phyloP scores from a whole-genome alignment of 2,888 invertebrate species.

The Metopia argyrocephala region DNA sequence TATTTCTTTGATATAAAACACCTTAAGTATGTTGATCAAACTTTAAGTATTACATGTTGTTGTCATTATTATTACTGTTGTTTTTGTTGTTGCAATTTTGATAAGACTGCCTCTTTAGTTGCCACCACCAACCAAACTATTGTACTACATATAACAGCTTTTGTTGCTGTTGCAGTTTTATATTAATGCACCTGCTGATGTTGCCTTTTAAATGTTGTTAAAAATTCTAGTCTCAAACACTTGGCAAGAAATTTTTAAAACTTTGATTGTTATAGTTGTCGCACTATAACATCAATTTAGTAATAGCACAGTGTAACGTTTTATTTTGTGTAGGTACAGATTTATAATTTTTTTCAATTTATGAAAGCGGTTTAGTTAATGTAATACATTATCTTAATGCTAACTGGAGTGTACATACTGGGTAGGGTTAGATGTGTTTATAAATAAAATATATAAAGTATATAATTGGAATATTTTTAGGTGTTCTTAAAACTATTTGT shows the following conservation, averaged over 20 bases:
- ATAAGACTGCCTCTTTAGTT: not conserved
- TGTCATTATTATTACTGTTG: not conserved
- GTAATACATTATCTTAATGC: too few relatives aligned
- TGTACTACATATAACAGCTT: too few relatives aligned
- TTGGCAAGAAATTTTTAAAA: constrained; percentile 26
- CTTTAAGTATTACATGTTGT: constrained; percentile 36
- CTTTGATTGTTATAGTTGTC: not conserved
- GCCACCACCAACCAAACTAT: too few relatives aligned
- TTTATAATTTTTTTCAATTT: too few relatives aligned
- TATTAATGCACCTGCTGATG: not conserved
- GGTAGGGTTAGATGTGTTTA: too few relatives aligned
- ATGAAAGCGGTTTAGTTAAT: too few relatives aligned
- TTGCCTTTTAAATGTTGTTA: constrained; percentile 24
- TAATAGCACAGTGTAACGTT: not conserved
- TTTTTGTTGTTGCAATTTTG: not conserved
- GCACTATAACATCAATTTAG: not conserved
- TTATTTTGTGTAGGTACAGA: too few relatives aligned
- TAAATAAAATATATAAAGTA: too few relatives aligned
- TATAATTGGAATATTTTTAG: too few relatives aligned
- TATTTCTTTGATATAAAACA: constrained; percentile 28
- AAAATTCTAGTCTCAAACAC: constrained; percentile 32
- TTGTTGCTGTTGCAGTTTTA: not conserved
- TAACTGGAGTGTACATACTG: too few relatives aligned
- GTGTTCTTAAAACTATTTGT: too few relatives aligned
- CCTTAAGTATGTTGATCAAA: constrained; percentile 51